Evolutionary conservation across 2,888 invertebrate species (phyloP).

Genomic region (Philopedon plagiatum): DNA sequence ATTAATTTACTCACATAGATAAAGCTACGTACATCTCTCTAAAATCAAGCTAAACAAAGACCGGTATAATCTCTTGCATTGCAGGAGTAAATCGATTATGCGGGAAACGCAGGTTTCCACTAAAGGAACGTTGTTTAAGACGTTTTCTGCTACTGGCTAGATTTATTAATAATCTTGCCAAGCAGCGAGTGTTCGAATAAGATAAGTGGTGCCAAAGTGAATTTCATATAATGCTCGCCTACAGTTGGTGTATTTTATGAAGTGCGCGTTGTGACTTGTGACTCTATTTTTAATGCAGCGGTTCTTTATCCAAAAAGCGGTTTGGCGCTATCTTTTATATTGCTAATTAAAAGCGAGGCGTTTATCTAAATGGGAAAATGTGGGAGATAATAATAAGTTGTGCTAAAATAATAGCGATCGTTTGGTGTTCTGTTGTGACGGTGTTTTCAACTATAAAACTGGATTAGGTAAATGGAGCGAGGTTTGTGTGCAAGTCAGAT

Average conservation of each 20-base stretch:
- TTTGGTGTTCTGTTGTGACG: too few species aligned
- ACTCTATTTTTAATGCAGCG: constrained; percentile 15
- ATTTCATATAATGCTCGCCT: constrained; percentile 4
- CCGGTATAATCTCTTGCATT: background rate
- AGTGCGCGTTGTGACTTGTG: constrained; percentile 17
- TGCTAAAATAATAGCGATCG: too few species aligned
- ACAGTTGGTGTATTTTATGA: constrained; percentile 8
- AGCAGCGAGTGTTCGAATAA: constrained; percentile 27
- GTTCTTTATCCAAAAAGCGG: background rate
- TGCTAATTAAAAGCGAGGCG: background rate
- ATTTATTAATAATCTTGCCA: constrained; percentile 25
- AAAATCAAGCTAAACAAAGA: background rate
- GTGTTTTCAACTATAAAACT: too few species aligned
- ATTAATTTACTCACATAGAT: background rate
- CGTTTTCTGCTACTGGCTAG: constrained; percentile 1
- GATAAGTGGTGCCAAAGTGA: constrained; percentile 29
- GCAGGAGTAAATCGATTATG: background rate
- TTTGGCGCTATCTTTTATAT: background rate
- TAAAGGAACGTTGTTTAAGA: background rate
- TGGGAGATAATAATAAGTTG: too few species aligned
- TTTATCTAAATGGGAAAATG: too few species aligned
- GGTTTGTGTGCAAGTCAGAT: too few species aligned
- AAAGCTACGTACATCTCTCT: background rate
- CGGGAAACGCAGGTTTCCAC: background rate
- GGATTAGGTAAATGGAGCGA: too few species aligned